phyloP scores from a whole-genome alignment of 2,888 invertebrate species.

The Dexiosoma caninum region DNA sequence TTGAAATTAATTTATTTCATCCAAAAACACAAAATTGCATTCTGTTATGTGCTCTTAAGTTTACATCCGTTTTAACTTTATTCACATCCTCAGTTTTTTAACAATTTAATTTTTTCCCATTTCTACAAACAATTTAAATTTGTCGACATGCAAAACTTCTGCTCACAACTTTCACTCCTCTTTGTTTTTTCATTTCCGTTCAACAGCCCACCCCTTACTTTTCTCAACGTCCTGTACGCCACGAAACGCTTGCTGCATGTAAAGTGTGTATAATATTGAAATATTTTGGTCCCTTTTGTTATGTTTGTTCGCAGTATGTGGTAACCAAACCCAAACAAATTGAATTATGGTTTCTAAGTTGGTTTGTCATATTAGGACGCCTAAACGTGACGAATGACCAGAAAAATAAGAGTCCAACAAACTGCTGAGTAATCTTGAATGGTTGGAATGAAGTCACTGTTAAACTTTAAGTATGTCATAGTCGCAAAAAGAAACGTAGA shows the following conservation, averaged over 20 bases:
- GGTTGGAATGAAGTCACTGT: neutral
- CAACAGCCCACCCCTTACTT: neutral
- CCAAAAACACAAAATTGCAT: constrained; percentile 16
- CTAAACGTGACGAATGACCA: constrained; percentile 67
- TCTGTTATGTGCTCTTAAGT: constrained; percentile 32
- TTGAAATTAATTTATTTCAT: constrained; percentile 35
- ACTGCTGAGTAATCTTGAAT: constrained; percentile 59
- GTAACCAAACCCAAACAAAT: constrained; percentile 63
- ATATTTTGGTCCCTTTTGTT: neutral
- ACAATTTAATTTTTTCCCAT: constrained; percentile 24
- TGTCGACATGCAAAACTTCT: constrained; percentile 62
- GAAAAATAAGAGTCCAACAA: constrained; percentile 60
- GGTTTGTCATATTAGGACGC: constrained; percentile 65
- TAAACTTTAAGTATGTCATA: neutral
- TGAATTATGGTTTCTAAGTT: constrained; percentile 65
- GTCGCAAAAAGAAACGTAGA: constrained; percentile 24
- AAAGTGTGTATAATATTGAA: neutral
- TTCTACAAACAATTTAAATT: constrained; percentile 56
- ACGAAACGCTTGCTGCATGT: neutral
- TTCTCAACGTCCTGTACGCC: neutral
- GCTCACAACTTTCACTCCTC: constrained; percentile 26
- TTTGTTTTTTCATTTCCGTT: constrained; percentile 11
- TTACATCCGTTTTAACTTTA: constrained; percentile 58
- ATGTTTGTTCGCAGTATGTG: constrained; percentile 53
- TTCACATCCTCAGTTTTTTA: constrained; percentile 52